Evolutionary conservation across 2,888 invertebrate species (phyloP).

Genomic region (Eupithecia exiguata): DNA sequence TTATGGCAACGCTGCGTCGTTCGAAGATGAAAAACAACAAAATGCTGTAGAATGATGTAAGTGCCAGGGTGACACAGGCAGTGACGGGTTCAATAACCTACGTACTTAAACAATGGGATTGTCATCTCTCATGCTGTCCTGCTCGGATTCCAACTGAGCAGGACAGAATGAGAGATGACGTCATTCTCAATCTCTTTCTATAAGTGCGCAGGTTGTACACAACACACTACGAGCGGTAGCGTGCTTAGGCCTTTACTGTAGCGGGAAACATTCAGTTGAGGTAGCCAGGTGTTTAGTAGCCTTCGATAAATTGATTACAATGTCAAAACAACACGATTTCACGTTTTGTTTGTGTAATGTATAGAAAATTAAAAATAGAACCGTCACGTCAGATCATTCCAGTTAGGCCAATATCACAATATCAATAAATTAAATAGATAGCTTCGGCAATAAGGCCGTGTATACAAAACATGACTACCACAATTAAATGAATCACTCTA

Average conservation of each 20-base stretch:
- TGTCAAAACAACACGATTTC: slow-evolving; percentile 5
- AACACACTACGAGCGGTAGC: slow-evolving; percentile 31
- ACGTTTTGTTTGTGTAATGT: slow-evolving; percentile 10
- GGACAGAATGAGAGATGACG: neutral
- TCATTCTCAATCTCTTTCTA: neutral
- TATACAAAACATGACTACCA: slow-evolving; percentile 9
- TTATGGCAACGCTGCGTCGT: slow-evolving; percentile 13
- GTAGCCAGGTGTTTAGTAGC: slow-evolving; percentile 17
- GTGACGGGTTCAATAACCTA: slow-evolving; percentile 11
- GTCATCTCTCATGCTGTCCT: neutral
- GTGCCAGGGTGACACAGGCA: slow-evolving; percentile 24
- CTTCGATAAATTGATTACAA: neutral
- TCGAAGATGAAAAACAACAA: slow-evolving; percentile 10
- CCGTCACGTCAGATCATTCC: slow-evolving; percentile 6
- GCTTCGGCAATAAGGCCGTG: neutral
- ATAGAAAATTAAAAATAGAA: slow-evolving; percentile 18
- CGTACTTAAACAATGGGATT: neutral
- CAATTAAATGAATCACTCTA: slow-evolving; percentile 4
- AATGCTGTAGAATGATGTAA: slow-evolving; percentile 14
- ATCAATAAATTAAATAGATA: neutral
- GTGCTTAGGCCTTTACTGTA: slow-evolving; percentile 50
- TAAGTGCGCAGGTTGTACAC: neutral
- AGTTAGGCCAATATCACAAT: slow-evolving; percentile 29
- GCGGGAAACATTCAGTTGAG: slow-evolving; percentile 30
- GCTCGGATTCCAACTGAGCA: neutral